A percentile compares a stretch with the other conserved stretches of the same genome.
These are phyloP conservation scores for Sinonovacula constricta DNA, from an alignment of 1,140 invertebrate genomes.

Conservation along the genomic window DNA sequence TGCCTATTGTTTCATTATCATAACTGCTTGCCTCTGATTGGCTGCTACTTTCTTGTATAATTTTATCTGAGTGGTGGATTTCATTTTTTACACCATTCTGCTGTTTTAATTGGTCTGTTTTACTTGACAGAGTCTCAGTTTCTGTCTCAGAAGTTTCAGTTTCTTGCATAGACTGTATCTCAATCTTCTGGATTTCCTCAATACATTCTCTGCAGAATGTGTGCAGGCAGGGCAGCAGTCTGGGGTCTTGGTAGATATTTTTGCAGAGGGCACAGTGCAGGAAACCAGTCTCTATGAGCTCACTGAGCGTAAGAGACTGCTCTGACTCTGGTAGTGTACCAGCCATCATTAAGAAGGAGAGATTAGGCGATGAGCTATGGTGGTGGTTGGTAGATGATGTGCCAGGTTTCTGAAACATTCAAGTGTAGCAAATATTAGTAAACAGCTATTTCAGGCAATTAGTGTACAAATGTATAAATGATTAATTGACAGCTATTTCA, in stretches of 20 bases:
- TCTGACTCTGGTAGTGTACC: conserved; percentile 45
- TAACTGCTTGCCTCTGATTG: neutral
- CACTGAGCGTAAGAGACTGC: conserved; percentile 52
- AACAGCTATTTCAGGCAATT: too few species aligned
- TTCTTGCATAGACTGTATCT: conserved; percentile 30
- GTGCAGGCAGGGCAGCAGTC: conserved; percentile 72
- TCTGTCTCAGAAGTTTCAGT: neutral
- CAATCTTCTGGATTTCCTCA: conserved; percentile 14
- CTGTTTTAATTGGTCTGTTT: too few species aligned
- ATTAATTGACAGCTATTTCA: too few species aligned
- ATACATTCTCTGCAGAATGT: conserved; percentile 69
- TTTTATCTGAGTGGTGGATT: too few species aligned
- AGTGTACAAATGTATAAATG: too few species aligned
- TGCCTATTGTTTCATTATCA: too few species aligned
- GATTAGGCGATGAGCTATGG: neutral
- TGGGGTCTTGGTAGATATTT: conserved; percentile 55
- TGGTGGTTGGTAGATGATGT: too few species aligned
- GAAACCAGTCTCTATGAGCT: conserved; percentile 67
- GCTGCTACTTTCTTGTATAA: neutral
- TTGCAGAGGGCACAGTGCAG: conserved; percentile 67
- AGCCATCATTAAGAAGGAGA: conserved; percentile 16
- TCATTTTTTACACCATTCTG: too few species aligned
- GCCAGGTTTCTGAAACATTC: too few species aligned
- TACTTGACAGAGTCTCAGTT: too few species aligned
- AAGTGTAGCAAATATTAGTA: too few species aligned